A percentile compares a stretch with the other conserved stretches of the same genome.
Evolutionary conservation across 2,113 vertebrate genomes (phyloP).

Genomic region (Nycticorax nycticorax): DNA sequence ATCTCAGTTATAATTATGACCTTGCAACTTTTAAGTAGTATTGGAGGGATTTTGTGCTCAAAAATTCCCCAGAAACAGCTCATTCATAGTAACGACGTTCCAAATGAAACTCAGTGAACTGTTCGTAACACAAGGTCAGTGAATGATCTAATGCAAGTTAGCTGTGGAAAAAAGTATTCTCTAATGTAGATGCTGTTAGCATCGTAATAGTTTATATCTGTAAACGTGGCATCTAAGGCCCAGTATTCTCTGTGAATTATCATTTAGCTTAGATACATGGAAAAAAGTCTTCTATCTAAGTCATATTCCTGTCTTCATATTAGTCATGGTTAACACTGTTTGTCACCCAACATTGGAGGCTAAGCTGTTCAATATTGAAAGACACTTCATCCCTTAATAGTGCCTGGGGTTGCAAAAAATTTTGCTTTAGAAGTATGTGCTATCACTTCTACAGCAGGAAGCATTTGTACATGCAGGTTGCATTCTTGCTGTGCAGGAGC

Average conservation of each 20-base stretch:
- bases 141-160: neutral
- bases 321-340: neutral
- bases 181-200: neutral
- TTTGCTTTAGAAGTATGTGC: neutral
- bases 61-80: neutral
- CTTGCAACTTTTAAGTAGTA: slow-evolving; percentile 34
- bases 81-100: neutral
- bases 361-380: neutral
- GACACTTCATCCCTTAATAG: neutral
- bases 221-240: neutral
- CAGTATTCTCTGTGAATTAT: neutral
- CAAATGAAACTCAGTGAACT: neutral
- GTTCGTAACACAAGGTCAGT: neutral
- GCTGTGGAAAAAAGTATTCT: neutral
- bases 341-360: neutral
- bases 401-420: neutral
- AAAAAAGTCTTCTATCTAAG: neutral
- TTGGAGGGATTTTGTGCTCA: neutral
- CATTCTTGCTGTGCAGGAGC: neutral
- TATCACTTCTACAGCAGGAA: neutral
- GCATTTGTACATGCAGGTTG: neutral
- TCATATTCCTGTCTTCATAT: neutral
- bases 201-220: neutral
- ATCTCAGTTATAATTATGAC: slow-evolving; percentile 51
- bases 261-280: neutral